A percentile compares a stretch with the other conserved stretches of the same genome.
phyloP scores from a whole-genome alignment of 2,113 vertebrate genomes.

The Danio rerio region GRCz12tu NC_133176.1:38425501-38426000 shows the following conservation, averaged over 20 bases:
- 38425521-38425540: too few species aligned
- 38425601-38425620: too few species aligned
- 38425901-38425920: constrained; percentile 38
- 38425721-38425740: not conserved
- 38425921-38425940: not conserved
- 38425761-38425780: constrained; percentile 66
- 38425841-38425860: constrained; percentile 42
- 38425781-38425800: constrained; percentile 29
- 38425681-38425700: not conserved
- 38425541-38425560: too few species aligned
- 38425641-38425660: too few species aligned
- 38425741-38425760: not conserved
- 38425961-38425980: constrained; percentile 58
- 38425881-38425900: rapidly evolving
- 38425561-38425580: too few species aligned
- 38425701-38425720: not conserved
- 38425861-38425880: constrained; percentile 12
- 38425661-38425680: too few species aligned
- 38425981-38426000: constrained; percentile 25
- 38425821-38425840: constrained; percentile 63
- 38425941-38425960: not conserved
- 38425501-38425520: too few species aligned
- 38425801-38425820: not conserved
- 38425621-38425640: too few species aligned
- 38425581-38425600: too few species aligned